phyloP scores from a whole-genome alignment of 1,140 invertebrate species.

The Drosophila parvula region DNA sequence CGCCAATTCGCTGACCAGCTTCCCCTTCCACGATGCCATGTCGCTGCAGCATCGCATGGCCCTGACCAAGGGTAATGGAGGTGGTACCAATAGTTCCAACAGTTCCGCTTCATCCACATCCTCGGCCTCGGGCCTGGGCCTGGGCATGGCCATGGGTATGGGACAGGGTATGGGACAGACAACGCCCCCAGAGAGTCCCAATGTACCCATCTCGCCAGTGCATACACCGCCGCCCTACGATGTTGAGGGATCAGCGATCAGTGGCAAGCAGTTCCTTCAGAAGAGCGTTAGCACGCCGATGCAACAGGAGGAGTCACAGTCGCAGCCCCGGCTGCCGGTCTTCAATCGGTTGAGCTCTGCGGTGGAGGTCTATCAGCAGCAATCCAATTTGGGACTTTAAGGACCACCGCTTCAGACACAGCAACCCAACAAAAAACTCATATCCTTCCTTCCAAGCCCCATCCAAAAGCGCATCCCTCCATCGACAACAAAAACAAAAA shows the following conservation, averaged over 20 bases:
- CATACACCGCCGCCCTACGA: conserved; percentile 76
- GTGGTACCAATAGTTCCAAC: conserved; percentile 1
- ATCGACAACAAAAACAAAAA: neutral
- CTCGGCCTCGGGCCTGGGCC: conserved; percentile 50
- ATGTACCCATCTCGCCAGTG: conserved; percentile 78
- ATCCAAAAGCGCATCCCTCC: conserved; percentile 27
- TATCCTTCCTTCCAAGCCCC: conserved; percentile 1
- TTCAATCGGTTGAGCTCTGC: conserved; percentile 89
- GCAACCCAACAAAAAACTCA: neutral
- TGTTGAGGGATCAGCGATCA: conserved; percentile 14
- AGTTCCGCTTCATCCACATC: conserved; percentile 57
- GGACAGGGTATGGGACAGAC: conserved; percentile 39
- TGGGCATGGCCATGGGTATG: conserved; percentile 34
- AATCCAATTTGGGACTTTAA: conserved; percentile 64
- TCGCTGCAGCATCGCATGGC: conserved; percentile 28
- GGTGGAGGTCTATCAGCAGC: conserved; percentile 85
- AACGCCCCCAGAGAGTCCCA: conserved; percentile 80
- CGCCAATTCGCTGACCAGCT: conserved; percentile 88
- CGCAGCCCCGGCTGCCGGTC: conserved; percentile 86
- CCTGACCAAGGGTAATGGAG: conserved; percentile 35
- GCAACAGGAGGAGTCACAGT: conserved; percentile 61
- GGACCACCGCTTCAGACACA: neutral
- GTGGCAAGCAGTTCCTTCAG: conserved; percentile 70
- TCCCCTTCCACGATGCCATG: conserved; percentile 87
- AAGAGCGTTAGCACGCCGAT: conserved; percentile 74